Conservation (phyloP, 37 sponge, comb jelly and placozoan genomes). For the Hormiphora californensis region DNA sequence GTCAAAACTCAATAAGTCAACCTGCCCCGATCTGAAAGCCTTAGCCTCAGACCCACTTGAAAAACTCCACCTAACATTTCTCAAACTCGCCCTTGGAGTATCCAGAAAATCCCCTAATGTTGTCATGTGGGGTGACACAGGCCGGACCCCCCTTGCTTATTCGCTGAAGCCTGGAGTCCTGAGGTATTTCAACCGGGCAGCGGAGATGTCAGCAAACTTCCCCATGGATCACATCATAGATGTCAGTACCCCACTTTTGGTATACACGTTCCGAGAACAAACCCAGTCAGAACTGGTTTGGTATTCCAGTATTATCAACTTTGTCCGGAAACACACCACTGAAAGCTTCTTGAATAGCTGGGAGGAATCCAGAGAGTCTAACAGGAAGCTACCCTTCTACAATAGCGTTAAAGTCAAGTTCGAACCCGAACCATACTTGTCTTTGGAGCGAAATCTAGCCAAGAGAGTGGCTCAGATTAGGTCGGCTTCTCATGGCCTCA, state of each 20-base stretch:
- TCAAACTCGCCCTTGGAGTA: too few relatives aligned
- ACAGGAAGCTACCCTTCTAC: not conserved
- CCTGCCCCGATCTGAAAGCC: too few relatives aligned
- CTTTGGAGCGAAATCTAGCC: not conserved
- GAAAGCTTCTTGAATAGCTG: not conserved
- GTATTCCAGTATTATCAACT: not conserved
- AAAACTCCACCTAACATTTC: too few relatives aligned
- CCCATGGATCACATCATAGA: too few relatives aligned
- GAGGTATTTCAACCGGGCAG: not conserved
- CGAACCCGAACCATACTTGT: not conserved
- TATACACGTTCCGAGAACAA: not conserved
- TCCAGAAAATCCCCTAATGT: too few relatives aligned
- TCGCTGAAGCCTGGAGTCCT: not conserved
- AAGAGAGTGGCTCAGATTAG: not conserved
- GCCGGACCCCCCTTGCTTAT: not conserved
- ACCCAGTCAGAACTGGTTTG: not conserved
- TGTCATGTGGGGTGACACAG: too few relatives aligned
- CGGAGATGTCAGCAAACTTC: not conserved
- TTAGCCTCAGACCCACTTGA: too few relatives aligned
- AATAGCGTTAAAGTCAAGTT: not conserved
- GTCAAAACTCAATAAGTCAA: too few relatives aligned
- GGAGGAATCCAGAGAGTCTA: not conserved
- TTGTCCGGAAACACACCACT: not conserved
- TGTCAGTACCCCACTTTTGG: not conserved
- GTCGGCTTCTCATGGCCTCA: not conserved